phyloP scores from a whole-genome alignment of 2,797 vertebrate genomes.

The Limnodromus scolopaceus region DNA sequence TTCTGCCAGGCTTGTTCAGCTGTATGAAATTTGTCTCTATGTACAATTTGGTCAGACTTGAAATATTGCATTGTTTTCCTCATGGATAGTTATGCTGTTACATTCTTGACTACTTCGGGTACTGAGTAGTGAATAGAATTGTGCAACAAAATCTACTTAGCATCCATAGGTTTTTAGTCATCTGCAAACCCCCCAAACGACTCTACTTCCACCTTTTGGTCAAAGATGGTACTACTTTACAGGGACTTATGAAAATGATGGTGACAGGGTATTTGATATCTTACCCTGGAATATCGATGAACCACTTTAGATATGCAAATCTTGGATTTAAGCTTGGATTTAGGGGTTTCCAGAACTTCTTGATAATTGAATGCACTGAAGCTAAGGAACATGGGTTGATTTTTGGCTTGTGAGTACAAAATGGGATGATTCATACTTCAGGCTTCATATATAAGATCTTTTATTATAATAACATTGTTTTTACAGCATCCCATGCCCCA shows the following conservation, averaged over 20 bases:
- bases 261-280: not conserved
- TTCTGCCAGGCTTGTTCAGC: not conserved
- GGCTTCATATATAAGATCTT: not conserved
- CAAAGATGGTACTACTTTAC: not conserved
- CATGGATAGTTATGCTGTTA: not conserved
- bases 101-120: not conserved
- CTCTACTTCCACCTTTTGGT: not conserved
- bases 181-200: not conserved
- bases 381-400: not conserved
- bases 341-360: not conserved
- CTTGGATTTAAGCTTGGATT: not conserved
- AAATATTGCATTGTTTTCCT: not conserved
- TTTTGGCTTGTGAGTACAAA: not conserved
- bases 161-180: not conserved
- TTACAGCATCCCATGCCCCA: not conserved
- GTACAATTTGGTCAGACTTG: not conserved
- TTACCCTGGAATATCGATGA: not conserved
- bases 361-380: not conserved
- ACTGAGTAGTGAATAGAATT: not conserved
- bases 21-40: not conserved
- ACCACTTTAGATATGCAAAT: not conserved
- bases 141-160: not conserved
- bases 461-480: not conserved
- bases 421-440: not conserved
- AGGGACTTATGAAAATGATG: not conserved